Conservation (phyloP, 2,888 invertebrate genomes). For the Microctonus hyperodae region DNA sequence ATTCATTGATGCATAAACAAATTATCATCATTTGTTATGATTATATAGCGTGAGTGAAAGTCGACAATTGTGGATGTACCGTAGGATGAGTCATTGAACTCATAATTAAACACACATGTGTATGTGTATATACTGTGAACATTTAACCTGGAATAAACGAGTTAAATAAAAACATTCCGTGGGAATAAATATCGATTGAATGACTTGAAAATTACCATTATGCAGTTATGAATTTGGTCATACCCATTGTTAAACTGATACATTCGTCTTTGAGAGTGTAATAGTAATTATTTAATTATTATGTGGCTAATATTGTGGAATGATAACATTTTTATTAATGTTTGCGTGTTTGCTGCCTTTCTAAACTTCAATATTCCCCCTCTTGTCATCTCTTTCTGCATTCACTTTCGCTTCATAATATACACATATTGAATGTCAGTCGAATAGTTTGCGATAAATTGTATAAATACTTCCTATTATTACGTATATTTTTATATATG, state of each 20-base stretch:
- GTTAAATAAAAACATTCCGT: not conserved
- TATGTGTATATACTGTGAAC: not conserved
- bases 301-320: not conserved
- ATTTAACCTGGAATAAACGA: not conserved
- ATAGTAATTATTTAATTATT: not conserved
- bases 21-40: not conserved
- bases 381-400: conserved; percentile 27
- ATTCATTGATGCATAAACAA: not conserved
- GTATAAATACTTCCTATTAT: not conserved
- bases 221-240: not conserved
- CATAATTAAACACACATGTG: not conserved
- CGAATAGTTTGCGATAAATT: not conserved
- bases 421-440: not conserved
- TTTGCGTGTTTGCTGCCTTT: conserved; percentile 47
- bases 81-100: not conserved
- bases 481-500: not conserved
- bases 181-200: not conserved
- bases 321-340: conserved; percentile 21
- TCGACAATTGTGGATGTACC: not conserved
- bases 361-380: conserved; percentile 46
- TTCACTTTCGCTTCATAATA: not conserved
- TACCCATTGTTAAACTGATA: not conserved
- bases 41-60: not conserved
- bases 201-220: not conserved
- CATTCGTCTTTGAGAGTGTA: not conserved